phyloP scores from a whole-genome alignment of 2,113 vertebrate genomes.

The Dolichotis patagonum region DNA sequence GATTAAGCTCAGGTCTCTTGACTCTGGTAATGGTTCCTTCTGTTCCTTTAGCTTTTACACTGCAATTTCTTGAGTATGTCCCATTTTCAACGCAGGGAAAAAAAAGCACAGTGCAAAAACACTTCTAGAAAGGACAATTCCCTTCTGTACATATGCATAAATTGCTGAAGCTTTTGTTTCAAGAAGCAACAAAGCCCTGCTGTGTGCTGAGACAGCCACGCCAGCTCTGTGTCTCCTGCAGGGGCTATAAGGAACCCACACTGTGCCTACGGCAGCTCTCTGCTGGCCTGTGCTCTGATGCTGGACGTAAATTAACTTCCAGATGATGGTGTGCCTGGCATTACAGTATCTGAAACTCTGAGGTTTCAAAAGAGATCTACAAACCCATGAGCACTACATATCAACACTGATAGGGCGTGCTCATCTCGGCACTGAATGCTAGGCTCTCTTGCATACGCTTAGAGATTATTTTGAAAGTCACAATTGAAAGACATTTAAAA shows the following conservation, averaged over 20 bases:
- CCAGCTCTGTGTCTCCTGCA: neutral
- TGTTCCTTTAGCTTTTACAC: neutral
- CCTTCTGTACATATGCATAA: neutral
- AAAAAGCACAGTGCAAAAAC: neutral
- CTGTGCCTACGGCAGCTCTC: neutral
- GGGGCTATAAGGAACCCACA: neutral
- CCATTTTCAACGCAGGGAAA: neutral
- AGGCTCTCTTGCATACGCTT: neutral
- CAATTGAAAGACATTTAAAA: constrained; percentile 44
- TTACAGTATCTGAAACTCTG: neutral
- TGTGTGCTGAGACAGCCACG: neutral
- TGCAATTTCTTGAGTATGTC: neutral
- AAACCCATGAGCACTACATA: neutral
- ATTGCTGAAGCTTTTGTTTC: constrained; percentile 35
- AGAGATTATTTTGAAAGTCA: constrained; percentile 14
- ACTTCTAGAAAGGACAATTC: neutral
- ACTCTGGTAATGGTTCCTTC: neutral
- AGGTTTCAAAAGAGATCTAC: neutral
- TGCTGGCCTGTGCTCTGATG: neutral
- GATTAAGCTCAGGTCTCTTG: neutral
- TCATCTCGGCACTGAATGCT: neutral
- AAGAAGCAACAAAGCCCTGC: constrained; percentile 15
- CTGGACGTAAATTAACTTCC: neutral
- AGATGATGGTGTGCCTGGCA: neutral
- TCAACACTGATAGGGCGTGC: neutral